A percentile compares a stretch with the other conserved stretches of the same genome.
These are phyloP conservation scores for Uria lomvia DNA, from an alignment of 2,113 vertebrate genomes.

Conservation along the genomic window DNA sequence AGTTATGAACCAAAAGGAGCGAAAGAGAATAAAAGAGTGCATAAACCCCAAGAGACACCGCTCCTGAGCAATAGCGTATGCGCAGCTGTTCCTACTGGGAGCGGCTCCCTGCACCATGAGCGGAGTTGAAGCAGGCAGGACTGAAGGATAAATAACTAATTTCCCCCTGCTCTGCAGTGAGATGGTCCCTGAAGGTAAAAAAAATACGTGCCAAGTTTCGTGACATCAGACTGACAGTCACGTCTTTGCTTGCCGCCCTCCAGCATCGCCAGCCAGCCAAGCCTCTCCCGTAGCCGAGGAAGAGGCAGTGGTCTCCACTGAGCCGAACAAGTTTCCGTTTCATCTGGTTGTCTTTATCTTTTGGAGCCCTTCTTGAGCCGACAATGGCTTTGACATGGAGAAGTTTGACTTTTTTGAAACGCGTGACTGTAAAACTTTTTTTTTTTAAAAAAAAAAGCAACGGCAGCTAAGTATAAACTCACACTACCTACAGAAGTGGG, in stretches of 20 bases:
- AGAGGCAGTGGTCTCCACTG: not conserved
- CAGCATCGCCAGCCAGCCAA: accelerated
- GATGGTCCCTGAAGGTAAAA: not conserved
- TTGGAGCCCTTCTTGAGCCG: not conserved
- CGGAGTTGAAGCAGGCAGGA: not conserved
- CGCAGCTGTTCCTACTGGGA: not conserved
- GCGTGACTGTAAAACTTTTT: not conserved
- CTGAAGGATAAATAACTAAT: not conserved
- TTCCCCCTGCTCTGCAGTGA: not conserved
- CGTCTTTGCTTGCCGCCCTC: not conserved
- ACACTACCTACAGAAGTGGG: not conserved
- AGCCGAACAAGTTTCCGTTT: not conserved
- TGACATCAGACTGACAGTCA: not conserved
- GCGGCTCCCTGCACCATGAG: not conserved
- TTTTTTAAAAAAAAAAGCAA: not conserved
- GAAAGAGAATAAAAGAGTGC: accelerated
- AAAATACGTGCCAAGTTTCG: not conserved
- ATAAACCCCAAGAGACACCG: accelerated
- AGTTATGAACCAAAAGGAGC: not conserved
- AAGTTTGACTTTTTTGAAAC: not conserved
- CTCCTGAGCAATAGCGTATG: not conserved
- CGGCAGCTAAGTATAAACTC: not conserved
- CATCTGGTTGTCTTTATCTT: not conserved
- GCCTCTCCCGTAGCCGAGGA: accelerated
- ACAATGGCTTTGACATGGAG: not conserved